Evolutionary conservation across 2,888 invertebrate genomes (phyloP).

Genomic region (Caenorhabditis auriculariae): DNA sequence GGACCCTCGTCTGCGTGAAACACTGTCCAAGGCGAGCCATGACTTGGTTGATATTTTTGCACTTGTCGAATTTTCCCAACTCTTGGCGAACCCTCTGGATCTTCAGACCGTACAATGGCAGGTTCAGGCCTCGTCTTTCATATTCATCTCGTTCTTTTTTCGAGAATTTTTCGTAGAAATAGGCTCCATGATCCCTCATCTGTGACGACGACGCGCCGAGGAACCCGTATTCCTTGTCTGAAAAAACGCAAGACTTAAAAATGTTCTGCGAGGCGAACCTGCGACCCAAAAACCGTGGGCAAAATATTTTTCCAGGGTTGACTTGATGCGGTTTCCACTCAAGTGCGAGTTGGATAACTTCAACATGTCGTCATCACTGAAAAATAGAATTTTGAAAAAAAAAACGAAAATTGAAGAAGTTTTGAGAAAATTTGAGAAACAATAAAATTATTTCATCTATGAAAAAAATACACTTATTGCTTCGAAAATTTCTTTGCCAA

Average conservation of each 20-base stretch:
- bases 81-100: constrained; percentile 9
- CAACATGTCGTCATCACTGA: constrained; percentile 32
- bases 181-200: constrained; percentile 61
- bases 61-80: constrained; percentile 12
- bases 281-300: constrained; percentile 42
- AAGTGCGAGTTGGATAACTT: constrained; percentile 24
- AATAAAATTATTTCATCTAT: too few species aligned
- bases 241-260: too few species aligned
- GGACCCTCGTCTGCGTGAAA: constrained; percentile 56
- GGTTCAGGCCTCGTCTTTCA: background rate
- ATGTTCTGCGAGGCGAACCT: too few species aligned
- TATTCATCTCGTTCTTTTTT: background rate
- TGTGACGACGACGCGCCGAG: constrained; percentile 62
- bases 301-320: constrained; percentile 28
- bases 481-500: too few species aligned
- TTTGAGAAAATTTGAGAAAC: too few species aligned
- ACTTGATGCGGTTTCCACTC: constrained; percentile 27
- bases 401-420: too few species aligned
- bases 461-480: too few species aligned
- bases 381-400: too few species aligned
- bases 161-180: constrained; percentile 28
- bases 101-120: background rate
- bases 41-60: constrained; percentile 59
- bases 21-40: constrained; percentile 64
- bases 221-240: constrained; percentile 47